phyloP scores from a whole-genome alignment of 2,888 invertebrate species.

The Saturnia pavonia region DNA sequence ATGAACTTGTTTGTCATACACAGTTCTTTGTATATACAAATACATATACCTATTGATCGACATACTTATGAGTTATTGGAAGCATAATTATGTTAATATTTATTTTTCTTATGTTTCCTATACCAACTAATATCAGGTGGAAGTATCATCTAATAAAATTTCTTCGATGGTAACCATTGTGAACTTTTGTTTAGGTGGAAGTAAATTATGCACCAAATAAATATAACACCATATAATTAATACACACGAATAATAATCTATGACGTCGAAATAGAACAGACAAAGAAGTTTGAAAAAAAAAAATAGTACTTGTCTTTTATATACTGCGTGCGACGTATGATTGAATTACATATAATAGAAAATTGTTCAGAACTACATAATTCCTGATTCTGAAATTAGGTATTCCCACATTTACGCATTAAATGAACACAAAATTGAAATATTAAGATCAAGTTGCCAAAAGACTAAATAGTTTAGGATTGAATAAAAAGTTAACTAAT shows the following conservation, averaged over 20 bases:
- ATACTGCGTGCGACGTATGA: too few species aligned
- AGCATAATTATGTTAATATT: neutral
- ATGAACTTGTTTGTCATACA: neutral
- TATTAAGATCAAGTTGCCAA: slow-evolving; percentile 28
- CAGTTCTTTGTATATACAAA: neutral
- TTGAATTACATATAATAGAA: too few species aligned
- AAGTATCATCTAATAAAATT: neutral
- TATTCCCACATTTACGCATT: too few species aligned
- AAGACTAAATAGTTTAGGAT: slow-evolving; percentile 22
- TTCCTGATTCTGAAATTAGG: too few species aligned
- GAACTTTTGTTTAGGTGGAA: neutral
- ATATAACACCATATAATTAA: too few species aligned
- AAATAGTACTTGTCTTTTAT: too few species aligned
- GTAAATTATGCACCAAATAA: too few species aligned
- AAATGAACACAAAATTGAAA: neutral
- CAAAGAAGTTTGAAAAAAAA: too few species aligned
- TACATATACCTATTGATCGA: slow-evolving; percentile 15
- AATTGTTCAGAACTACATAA: too few species aligned
- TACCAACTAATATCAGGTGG: neutral
- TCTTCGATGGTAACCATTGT: neutral
- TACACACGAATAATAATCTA: too few species aligned
- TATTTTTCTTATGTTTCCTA: neutral
- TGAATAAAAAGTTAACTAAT: neutral
- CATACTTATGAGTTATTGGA: neutral
- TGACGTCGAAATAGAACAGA: too few species aligned